phyloP scores from a whole-genome alignment of 2,113 vertebrate genomes.

The Meriones unguiculatus region DNA sequence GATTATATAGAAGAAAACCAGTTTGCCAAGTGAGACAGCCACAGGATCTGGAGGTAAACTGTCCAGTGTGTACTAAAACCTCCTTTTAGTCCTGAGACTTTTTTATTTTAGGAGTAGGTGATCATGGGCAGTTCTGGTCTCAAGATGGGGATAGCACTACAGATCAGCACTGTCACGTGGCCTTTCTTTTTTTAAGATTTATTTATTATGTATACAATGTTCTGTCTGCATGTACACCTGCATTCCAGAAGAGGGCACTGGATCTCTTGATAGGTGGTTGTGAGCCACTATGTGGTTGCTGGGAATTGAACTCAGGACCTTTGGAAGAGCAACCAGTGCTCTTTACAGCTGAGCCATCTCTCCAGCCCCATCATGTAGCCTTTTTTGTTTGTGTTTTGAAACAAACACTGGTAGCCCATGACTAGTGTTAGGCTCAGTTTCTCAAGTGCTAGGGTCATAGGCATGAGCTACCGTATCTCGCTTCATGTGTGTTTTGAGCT shows the following conservation, averaged over 20 bases:
- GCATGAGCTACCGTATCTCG: too few species aligned
- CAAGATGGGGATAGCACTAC: conserved; percentile 34
- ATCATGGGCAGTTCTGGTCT: background rate
- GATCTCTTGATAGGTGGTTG: too few species aligned
- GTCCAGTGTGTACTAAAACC: conserved; percentile 35
- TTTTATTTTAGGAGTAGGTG: conserved; percentile 53
- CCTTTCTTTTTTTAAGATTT: background rate
- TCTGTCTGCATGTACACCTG: too few species aligned
- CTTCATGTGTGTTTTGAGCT: background rate
- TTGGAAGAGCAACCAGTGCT: too few species aligned
- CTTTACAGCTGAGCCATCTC: too few species aligned
- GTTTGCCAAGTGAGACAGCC: conserved; percentile 62
- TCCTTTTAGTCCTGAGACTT: conserved; percentile 52
- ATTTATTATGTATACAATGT: too few species aligned
- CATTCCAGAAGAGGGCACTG: too few species aligned
- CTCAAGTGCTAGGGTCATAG: background rate
- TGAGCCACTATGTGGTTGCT: too few species aligned
- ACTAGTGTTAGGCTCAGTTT: background rate
- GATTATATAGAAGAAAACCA: conserved; percentile 65
- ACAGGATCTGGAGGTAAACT: conserved; percentile 31
- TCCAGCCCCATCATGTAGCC: too few species aligned
- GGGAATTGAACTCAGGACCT: too few species aligned
- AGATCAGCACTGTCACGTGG: background rate
- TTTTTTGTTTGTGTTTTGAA: background rate
- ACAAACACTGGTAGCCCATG: too few species aligned